Percentiles rank a stretch among this genome's conserved stretches.
phyloP scores from a whole-genome alignment of 64 coral and sea anemone species.

The Montipora foliosa region DNA sequence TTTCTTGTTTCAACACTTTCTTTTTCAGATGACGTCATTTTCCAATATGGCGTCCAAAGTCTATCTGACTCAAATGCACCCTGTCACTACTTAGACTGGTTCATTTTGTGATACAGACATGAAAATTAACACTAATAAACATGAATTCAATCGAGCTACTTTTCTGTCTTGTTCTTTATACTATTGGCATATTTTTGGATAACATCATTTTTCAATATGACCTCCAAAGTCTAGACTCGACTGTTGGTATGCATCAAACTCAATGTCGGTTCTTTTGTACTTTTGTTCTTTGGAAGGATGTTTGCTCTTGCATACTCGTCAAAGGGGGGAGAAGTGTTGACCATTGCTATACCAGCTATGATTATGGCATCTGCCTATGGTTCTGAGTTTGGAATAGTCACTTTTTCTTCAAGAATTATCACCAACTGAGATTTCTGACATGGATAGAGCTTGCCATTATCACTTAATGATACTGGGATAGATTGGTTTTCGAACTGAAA shows the following conservation, averaged over 20 bases:
- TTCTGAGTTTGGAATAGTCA: conserved; percentile 60
- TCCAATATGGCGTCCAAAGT: not conserved
- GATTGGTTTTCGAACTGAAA: conserved; percentile 77
- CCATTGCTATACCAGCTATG: conserved; percentile 64
- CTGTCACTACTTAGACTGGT: not conserved
- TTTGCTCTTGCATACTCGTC: conserved; percentile 63
- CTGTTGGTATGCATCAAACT: conserved; percentile 35
- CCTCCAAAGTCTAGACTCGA: conserved; percentile 1
- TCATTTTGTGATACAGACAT: conserved; percentile 75
- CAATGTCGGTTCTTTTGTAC: conserved; percentile 34
- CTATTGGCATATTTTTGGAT: too few relatives aligned
- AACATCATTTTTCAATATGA: not conserved
- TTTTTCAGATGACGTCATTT: conserved; percentile 46
- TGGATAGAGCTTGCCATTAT: conserved; percentile 54
- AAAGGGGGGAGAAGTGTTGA: conserved; percentile 57
- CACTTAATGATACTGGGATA: conserved; percentile 50
- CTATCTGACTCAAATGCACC: not conserved
- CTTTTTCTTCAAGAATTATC: conserved; percentile 43
- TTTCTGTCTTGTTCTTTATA: too few relatives aligned
- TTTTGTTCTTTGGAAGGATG: conserved; percentile 60
- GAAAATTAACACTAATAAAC: conserved; percentile 50
- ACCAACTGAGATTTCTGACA: conserved; percentile 75
- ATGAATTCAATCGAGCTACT: too few relatives aligned
- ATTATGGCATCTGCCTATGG: conserved; percentile 54
- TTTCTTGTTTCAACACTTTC: not conserved